Evolutionary conservation across 2,113 vertebrate genomes (phyloP).

Genomic region (Siniperca knerii): DNA sequence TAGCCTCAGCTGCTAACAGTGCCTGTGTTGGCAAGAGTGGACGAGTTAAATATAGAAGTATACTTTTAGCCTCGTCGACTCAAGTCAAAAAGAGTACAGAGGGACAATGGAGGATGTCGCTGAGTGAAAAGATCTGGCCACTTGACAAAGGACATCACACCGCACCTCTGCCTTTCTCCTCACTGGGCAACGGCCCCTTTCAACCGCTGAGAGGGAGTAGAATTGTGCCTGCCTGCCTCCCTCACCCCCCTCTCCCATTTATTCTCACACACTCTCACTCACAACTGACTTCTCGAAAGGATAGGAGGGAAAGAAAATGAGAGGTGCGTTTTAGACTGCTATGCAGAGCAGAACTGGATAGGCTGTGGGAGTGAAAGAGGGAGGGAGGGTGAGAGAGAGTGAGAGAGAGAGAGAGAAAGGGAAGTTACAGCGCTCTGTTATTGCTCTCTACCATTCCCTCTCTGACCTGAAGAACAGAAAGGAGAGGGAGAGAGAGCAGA

Average conservation of each 20-base stretch:
- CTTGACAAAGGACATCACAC: constrained; percentile 62
- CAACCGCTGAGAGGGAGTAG: constrained; percentile 32
- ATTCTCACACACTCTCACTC: constrained; percentile 64
- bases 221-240: constrained; percentile 38
- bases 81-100: constrained; percentile 55
- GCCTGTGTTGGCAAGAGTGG: constrained; percentile 63
- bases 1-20: constrained; percentile 80
- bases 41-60: constrained; percentile 83
- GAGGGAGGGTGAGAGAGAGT: constrained; percentile 28
- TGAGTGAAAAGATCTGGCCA: constrained; percentile 62
- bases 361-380: constrained; percentile 62
- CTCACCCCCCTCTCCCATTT: constrained; percentile 28
- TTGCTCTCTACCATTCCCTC: constrained; percentile 70
- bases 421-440: constrained; percentile 68
- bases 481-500: constrained; percentile 41
- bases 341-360: constrained; percentile 56
- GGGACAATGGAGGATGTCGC: constrained; percentile 62
- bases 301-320: constrained; percentile 59
- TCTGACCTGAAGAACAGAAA: constrained; percentile 64
- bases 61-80: constrained; percentile 69
- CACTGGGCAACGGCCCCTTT: constrained; percentile 51
- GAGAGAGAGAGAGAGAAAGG: constrained; percentile 50
- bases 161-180: constrained; percentile 57
- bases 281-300: constrained; percentile 54
- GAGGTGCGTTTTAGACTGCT: constrained; percentile 65